Evolutionary conservation across 2,113 vertebrate genomes (phyloP).

Genomic region (Lampris incognitus): DNA sequence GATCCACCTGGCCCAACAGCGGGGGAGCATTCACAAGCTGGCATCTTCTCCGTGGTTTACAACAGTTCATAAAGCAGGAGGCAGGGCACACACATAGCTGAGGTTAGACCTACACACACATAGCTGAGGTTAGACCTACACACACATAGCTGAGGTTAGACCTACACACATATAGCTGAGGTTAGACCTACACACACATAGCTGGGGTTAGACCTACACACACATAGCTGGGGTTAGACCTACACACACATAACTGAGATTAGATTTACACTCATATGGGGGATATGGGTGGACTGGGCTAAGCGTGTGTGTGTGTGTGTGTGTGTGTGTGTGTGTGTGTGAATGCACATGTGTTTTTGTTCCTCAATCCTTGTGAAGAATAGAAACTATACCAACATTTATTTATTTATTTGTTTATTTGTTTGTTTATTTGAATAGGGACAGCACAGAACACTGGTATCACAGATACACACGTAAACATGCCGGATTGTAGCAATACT

Average conservation of each 20-base stretch:
- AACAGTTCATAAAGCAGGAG: conserved; percentile 49
- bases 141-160: conserved; percentile 51
- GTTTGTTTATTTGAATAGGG: no score
- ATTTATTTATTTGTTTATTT: neutral
- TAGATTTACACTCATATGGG: conserved; percentile 49
- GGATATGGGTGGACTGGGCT: conserved; percentile 39
- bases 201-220: conserved; percentile 48
- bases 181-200: conserved; percentile 18
- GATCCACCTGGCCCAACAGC: conserved; percentile 67
- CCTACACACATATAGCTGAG: conserved; percentile 3
- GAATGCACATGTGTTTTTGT: neutral
- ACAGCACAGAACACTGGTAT: no score
- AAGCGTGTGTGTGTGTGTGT: conserved; percentile 18
- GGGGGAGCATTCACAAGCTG: conserved; percentile 58
- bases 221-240: no score
- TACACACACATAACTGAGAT: conserved; percentile 49
- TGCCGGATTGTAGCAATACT: no score
- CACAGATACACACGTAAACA: no score
- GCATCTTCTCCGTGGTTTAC: conserved; percentile 45
- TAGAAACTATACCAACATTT: neutral
- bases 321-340: conserved; percentile 12
- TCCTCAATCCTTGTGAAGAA: neutral
- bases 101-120: conserved; percentile 46
- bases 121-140: conserved; percentile 51
- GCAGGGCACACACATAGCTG: conserved; percentile 44